Evolutionary conservation across 2,888 invertebrate species (phyloP).

Genomic region (Griposia aprilina): DNA sequence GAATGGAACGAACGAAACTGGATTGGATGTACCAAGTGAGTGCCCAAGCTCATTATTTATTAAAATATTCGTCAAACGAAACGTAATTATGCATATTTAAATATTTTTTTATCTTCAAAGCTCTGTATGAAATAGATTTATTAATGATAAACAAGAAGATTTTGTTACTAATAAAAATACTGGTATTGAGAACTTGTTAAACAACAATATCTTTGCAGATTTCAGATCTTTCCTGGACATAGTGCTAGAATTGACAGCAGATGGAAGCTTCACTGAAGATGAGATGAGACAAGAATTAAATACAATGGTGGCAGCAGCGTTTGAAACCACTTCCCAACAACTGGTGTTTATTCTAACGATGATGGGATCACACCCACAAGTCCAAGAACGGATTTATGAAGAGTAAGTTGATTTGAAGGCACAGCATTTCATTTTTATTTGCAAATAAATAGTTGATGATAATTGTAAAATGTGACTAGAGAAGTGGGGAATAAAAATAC

Average conservation of each 20-base stretch:
- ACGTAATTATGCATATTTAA: not conserved
- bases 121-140: not conserved
- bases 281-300: constrained; percentile 27
- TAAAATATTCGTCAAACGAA: not conserved
- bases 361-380: constrained; percentile 30
- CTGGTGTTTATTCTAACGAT: constrained; percentile 31
- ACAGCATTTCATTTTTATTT: not conserved
- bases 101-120: not conserved
- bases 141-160: not conserved
- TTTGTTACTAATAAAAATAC: not conserved
- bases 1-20: not conserved
- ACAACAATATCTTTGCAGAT: not conserved
- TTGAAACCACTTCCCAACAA: constrained; percentile 39
- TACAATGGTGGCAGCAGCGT: constrained; percentile 29
- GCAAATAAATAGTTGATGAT: no score
- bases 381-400: constrained; percentile 28
- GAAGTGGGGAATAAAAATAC: no score
- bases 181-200: not conserved
- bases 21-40: constrained; percentile 1
- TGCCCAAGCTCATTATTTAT: not conserved
- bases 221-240: constrained; percentile 28
- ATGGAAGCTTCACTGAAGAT: constrained; percentile 17
- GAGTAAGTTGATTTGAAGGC: constrained; percentile 22
- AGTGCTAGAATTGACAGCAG: constrained; percentile 19
- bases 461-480: no score